phyloP scores from a whole-genome alignment of 2,888 invertebrate species.

The Papilio demoleus region DNA sequence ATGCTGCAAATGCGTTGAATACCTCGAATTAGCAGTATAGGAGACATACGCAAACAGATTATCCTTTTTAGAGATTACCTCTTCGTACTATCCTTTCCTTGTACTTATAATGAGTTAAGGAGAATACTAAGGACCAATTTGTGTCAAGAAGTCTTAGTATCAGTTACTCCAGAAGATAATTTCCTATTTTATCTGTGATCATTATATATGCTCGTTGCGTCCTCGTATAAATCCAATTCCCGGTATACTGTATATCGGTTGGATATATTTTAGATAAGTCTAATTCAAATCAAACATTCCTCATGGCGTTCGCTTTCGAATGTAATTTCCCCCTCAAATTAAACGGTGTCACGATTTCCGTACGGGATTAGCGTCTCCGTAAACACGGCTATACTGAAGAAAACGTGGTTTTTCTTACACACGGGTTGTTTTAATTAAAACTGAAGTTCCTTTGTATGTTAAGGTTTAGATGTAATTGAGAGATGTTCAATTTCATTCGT shows the following conservation, averaged over 20 bases:
- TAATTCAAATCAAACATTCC: constrained; percentile 71
- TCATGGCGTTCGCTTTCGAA: constrained; percentile 60
- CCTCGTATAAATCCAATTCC: neutral
- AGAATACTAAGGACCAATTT: too few species aligned
- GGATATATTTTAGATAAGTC: constrained; percentile 27
- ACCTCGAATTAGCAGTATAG: too few species aligned
- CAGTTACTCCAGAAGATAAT: too few species aligned
- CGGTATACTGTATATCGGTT: neutral
- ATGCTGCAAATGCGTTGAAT: too few species aligned
- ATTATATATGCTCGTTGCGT: neutral
- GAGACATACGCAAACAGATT: too few species aligned
- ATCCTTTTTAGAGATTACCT: too few species aligned
- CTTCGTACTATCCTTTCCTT: too few species aligned
- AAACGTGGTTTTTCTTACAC: constrained; percentile 33
- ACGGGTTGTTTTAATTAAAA: constrained; percentile 23
- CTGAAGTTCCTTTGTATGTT: neutral
- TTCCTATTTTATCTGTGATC: too few species aligned
- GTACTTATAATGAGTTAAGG: too few species aligned
- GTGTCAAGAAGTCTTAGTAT: too few species aligned
- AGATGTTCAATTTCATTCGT: neutral
- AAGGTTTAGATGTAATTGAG: neutral
- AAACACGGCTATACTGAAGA: constrained; percentile 53
- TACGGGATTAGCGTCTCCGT: constrained; percentile 65
- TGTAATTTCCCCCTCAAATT: constrained; percentile 73
- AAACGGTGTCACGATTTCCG: constrained; percentile 63